Percentiles rank a stretch among this genome's conserved stretches.
Conservation (phyloP, 2,888 invertebrate genomes). For the Gymnosoma rotundatum region DNA sequence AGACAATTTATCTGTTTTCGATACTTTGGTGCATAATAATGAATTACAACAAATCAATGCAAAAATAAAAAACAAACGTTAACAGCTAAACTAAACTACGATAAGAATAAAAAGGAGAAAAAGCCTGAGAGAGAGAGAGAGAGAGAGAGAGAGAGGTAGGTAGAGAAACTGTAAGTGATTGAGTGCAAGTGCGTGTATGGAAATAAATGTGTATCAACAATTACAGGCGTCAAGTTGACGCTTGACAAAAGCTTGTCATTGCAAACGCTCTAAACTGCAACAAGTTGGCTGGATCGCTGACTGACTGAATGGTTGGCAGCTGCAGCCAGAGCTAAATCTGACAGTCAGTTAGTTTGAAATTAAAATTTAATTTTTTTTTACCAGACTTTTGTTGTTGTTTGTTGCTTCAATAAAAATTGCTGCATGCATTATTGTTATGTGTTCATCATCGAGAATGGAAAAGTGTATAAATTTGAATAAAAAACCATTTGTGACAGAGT, state of each 20-base stretch:
- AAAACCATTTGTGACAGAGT: constrained; percentile 13
- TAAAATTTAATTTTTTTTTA: constrained; percentile 36
- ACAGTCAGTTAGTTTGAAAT: constrained; percentile 45
- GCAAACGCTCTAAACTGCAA: constrained; percentile 31
- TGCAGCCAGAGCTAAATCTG: constrained; percentile 38
- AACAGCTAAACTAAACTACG: constrained; percentile 1
- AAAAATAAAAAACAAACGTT: not conserved
- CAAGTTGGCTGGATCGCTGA: not conserved
- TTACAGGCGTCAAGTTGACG: constrained; percentile 71
- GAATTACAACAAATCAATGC: constrained; percentile 51
- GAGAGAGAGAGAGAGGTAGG: constrained; percentile 6
- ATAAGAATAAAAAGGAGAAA: not conserved
- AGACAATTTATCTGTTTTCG: constrained; percentile 71
- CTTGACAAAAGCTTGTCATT: constrained; percentile 69
- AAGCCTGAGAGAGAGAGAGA: not conserved
- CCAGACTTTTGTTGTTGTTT: constrained; percentile 3
- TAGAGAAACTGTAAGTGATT: constrained; percentile 4
- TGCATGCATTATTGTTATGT: constrained; percentile 18
- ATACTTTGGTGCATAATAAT: constrained; percentile 72
- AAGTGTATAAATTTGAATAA: constrained; percentile 49
- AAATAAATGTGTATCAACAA: constrained; percentile 65
- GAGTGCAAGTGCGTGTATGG: constrained; percentile 48
- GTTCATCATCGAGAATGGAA: constrained; percentile 37
- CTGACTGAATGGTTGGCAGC: constrained; percentile 1
- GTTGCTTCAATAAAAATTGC: constrained; percentile 35